These are phyloP conservation scores for Dryobates pubescens DNA, from an alignment of 2,797 vertebrate species.

Conservation along the genomic window DNA sequence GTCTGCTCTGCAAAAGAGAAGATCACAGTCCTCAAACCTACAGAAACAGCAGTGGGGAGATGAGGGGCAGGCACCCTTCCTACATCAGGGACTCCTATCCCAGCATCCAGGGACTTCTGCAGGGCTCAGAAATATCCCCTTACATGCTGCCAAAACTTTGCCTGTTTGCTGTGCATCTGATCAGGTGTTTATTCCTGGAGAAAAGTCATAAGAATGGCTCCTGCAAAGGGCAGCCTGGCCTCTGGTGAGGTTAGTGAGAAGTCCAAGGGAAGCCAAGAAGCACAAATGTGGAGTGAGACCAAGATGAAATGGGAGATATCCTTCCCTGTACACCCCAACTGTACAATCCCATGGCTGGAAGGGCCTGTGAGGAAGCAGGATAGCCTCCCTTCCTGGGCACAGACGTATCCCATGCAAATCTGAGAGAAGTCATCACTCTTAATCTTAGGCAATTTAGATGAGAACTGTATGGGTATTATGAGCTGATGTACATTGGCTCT, in stretches of 20 bases:
- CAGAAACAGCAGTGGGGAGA: not conserved
- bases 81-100: not conserved
- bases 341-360: rapidly evolving
- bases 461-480: not conserved
- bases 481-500: not conserved
- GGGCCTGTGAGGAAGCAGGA: not conserved
- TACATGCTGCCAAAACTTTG: not conserved
- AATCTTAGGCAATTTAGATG: not conserved
- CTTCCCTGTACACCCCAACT: not conserved
- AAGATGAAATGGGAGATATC: not conserved
- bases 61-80: not conserved
- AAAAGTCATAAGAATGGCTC: not conserved
- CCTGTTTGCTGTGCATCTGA: not conserved
- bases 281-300: rapidly evolving
- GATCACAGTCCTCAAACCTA: not conserved
- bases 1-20: not conserved
- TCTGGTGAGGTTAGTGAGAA: not conserved
- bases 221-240: not conserved
- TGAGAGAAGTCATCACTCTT: not conserved
- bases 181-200: not conserved
- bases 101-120: not conserved
- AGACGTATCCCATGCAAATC: not conserved
- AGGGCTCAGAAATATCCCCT: not conserved
- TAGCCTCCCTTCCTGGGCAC: not conserved
- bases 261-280: not conserved